These are phyloP conservation scores for Struthidea cinerea DNA, from an alignment of 2,113 vertebrate genomes.

Conservation along the genomic window DNA sequence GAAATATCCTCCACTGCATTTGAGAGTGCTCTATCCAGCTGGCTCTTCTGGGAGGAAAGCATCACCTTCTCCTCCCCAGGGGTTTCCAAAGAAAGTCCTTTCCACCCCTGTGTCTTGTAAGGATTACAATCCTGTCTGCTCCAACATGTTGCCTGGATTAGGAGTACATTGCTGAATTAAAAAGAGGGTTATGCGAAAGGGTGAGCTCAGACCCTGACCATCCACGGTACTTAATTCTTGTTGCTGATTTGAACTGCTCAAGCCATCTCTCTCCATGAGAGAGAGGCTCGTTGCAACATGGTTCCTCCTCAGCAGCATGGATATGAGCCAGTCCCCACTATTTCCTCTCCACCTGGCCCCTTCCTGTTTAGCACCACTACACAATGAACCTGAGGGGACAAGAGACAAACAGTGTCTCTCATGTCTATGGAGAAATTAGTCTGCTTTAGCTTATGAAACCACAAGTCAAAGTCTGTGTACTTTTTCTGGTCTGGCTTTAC, in stretches of 20 bases:
- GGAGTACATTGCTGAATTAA: not conserved
- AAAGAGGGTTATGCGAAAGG: not conserved
- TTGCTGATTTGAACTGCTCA: not conserved
- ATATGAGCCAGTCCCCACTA: not conserved
- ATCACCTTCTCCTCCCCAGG: not conserved
- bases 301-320: not conserved
- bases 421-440: not conserved
- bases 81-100: not conserved
- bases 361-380: not conserved
- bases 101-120: not conserved
- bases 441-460: not conserved
- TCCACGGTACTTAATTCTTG: not conserved
- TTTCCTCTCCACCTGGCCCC: accelerated
- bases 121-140: not conserved
- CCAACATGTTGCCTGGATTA: not conserved
- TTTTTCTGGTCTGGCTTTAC: not conserved
- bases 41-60: not conserved
- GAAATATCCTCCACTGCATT: not conserved
- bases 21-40: not conserved
- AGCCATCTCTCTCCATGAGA: not conserved
- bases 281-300: not conserved
- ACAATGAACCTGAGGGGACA: not conserved
- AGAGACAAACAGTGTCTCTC: not conserved
- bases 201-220: not conserved
- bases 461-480: not conserved